Evolutionary conservation across 1,140 invertebrate genomes (phyloP).

Genomic region (Eueides isabella): DNA sequence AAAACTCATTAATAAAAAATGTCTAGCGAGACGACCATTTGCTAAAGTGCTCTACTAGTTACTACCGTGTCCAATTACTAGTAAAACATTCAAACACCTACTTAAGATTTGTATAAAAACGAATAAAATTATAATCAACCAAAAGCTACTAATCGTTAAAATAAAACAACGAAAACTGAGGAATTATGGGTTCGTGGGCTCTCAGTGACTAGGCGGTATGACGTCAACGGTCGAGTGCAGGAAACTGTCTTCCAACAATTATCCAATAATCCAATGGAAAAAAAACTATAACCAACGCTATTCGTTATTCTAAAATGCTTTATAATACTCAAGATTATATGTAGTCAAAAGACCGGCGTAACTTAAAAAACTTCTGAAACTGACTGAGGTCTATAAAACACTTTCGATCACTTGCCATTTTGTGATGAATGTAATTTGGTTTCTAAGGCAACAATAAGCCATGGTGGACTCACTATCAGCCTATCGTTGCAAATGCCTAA

Average conservation of each 20-base stretch:
- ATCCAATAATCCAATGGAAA: slow-evolving; percentile 50
- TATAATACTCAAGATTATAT: slow-evolving; percentile 71
- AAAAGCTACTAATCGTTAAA: slow-evolving; percentile 75
- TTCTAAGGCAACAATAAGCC: slow-evolving; percentile 49
- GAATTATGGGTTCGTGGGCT: slow-evolving; percentile 73
- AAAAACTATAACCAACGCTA: slow-evolving; percentile 53
- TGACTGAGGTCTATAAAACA: slow-evolving; percentile 66
- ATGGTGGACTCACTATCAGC: slow-evolving; percentile 44
- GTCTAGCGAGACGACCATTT: slow-evolving; percentile 76
- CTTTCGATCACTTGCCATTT: slow-evolving; percentile 61
- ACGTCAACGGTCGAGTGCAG: slow-evolving; percentile 58
- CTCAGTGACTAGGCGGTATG: slow-evolving; percentile 82
- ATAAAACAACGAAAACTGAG: slow-evolving; percentile 67
- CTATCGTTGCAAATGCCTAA: slow-evolving; percentile 51
- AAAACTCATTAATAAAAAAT: slow-evolving; percentile 68
- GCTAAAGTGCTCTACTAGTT: slow-evolving; percentile 77
- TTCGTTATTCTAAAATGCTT: slow-evolving; percentile 72
- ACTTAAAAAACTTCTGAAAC: slow-evolving; percentile 49
- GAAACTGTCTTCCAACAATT: slow-evolving; percentile 56
- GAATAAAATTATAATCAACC: slow-evolving; percentile 78
- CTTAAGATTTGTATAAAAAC: slow-evolving; percentile 73
- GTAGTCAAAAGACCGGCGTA: slow-evolving; percentile 55
- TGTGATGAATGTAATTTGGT: slow-evolving; percentile 59
- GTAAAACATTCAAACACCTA: slow-evolving; percentile 68
- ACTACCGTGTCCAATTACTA: slow-evolving; percentile 75